phyloP scores from a whole-genome alignment of 2,797 vertebrate genomes.

The Otolemur crassicaudatus region DNA sequence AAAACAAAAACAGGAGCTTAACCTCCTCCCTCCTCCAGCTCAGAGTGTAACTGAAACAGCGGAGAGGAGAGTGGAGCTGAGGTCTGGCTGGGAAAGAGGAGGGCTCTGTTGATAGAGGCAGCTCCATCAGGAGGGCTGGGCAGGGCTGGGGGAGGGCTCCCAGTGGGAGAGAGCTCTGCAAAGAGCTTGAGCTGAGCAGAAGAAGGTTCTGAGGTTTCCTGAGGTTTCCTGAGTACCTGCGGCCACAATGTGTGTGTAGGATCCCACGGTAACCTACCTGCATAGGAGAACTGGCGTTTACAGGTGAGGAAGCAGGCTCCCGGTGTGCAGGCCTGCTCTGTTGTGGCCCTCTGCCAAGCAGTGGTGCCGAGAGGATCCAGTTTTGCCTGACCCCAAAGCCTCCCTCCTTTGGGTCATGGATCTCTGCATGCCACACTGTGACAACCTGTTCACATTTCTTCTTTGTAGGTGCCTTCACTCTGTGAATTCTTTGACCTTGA shows the following conservation, averaged over 20 bases:
- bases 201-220: too few relatives aligned
- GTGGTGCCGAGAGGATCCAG: accelerated
- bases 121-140: accelerated
- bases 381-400: background rate
- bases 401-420: background rate
- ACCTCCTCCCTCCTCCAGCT: constrained; percentile 25
- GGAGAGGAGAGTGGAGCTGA: accelerated
- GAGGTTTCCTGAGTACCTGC: background rate
- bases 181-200: accelerated
- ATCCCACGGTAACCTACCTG: accelerated
- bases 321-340: too few relatives aligned
- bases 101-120: background rate
- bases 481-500: background rate
- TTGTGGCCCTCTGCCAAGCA: too few relatives aligned
- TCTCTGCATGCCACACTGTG: background rate
- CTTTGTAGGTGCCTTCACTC: background rate
- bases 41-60: background rate
- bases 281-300: background rate
- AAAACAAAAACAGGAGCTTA: constrained; percentile 73
- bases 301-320: background rate
- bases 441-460: background rate
- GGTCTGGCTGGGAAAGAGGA: background rate
- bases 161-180: background rate
- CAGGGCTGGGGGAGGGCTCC: background rate
- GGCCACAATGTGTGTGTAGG: accelerated